A percentile compares a stretch with the other conserved stretches of the same genome.
phyloP scores from a whole-genome alignment of 2,113 vertebrate genomes.

The Sinocyclocheilus rhinocerous region DNA sequence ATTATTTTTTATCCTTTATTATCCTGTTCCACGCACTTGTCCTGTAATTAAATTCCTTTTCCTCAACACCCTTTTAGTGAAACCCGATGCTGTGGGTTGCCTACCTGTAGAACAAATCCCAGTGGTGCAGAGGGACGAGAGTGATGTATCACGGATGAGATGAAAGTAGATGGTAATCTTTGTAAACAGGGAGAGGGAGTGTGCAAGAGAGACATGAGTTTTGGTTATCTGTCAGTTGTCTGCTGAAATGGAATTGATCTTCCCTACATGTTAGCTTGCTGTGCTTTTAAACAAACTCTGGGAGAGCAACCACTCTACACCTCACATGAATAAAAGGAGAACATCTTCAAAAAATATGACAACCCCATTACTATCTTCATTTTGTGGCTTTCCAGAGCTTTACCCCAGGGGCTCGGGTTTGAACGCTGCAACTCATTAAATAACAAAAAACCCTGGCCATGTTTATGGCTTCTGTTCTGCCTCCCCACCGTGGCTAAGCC shows the following conservation, averaged over 20 bases:
- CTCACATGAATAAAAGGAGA: slow-evolving; percentile 37
- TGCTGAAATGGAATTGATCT: slow-evolving; percentile 33
- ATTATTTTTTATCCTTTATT: too few relatives aligned
- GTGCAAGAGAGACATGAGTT: slow-evolving; percentile 58
- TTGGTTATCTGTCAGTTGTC: slow-evolving; percentile 73
- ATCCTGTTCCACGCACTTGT: slow-evolving; percentile 30
- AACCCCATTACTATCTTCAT: slow-evolving; percentile 60
- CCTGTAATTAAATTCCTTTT: slow-evolving; percentile 53
- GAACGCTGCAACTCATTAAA: slow-evolving; percentile 65
- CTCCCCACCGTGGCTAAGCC: slow-evolving; percentile 57
- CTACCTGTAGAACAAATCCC: slow-evolving; percentile 54
- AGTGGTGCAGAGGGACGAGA: slow-evolving; percentile 57
- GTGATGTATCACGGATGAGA: slow-evolving; percentile 66
- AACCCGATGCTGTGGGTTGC: slow-evolving; percentile 54
- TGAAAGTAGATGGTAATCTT: slow-evolving; percentile 78
- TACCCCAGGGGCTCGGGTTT: slow-evolving; percentile 54
- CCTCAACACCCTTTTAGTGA: slow-evolving; percentile 54
- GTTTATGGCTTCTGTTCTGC: slow-evolving; percentile 58
- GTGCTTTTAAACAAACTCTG: slow-evolving; percentile 18
- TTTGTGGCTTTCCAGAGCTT: slow-evolving; percentile 57
- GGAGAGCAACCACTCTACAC: slow-evolving; percentile 9
- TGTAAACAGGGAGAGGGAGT: slow-evolving; percentile 68
- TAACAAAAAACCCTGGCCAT: slow-evolving; percentile 60
- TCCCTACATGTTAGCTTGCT: slow-evolving; percentile 15
- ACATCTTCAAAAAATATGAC: slow-evolving; percentile 26